Evolutionary conservation across 1,140 invertebrate genomes (phyloP).

Genomic region (Zaprionus taronus): DNA sequence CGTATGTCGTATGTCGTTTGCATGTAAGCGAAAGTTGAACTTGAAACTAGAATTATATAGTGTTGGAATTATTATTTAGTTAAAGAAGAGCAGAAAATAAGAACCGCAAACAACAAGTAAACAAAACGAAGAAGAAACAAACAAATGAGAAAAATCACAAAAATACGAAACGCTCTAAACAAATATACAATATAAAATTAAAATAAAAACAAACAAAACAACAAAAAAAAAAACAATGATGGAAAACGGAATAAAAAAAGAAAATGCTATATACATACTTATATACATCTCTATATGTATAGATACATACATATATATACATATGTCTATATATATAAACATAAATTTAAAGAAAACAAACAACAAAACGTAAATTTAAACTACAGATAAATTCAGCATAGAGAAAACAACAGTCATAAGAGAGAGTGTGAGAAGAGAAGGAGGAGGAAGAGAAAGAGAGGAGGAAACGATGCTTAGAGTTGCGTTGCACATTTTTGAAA

Average conservation of each 20-base stretch:
- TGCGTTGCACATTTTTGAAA: conserved; percentile 80
- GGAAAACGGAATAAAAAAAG: conserved; percentile 25
- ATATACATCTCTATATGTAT: conserved; percentile 47
- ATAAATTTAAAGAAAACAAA: conserved; percentile 59
- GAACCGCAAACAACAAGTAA: conserved; percentile 62
- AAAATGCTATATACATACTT: conserved; percentile 48
- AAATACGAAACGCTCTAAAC: conserved; percentile 25
- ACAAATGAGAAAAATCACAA: conserved; percentile 44
- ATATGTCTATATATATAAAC: conserved; percentile 61
- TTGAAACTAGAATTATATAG: conserved; percentile 83
- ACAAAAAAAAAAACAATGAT: conserved; percentile 61
- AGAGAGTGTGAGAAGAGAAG: conserved; percentile 40
- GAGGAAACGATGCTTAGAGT: conserved; percentile 76
- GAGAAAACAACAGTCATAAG: conserved; percentile 53
- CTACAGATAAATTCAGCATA: conserved; percentile 66
- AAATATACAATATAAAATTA: conserved; percentile 14
- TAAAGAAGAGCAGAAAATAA: conserved; percentile 53
- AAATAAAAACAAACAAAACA: conserved; percentile 40
- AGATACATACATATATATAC: conserved; percentile 43
- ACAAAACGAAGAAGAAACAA: conserved; percentile 39
- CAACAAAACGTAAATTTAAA: conserved; percentile 77
- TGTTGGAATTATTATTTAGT: conserved; percentile 83
- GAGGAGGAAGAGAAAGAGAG: conserved; percentile 44
- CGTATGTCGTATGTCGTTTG: conserved; percentile 79
- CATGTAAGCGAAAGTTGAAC: conserved; percentile 83